Evolutionary conservation across 2,797 vertebrate genomes (phyloP), one percentile per base, ranked within the genome.

Genomic region (Cichlasoma orientale): DNA sequence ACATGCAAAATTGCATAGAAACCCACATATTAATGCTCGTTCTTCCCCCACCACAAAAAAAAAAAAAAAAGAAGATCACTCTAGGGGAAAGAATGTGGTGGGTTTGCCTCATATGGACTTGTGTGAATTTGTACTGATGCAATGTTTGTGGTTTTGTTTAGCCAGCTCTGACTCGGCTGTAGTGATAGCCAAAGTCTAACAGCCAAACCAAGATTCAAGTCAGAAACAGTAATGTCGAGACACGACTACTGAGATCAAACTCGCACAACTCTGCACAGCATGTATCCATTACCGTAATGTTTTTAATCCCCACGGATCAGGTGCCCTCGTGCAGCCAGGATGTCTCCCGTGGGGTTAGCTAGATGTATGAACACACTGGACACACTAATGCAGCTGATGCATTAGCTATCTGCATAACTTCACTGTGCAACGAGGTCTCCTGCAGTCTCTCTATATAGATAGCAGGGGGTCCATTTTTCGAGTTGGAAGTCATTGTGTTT

Each of bases 241-340:
- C 61, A 56, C 19, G 80, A 69, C 61, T 27, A 36, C 75, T 73
- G 82, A 86, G 55, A 68, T 71, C 69, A 72, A 75, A 80, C 73
- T 87, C 70, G 52, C 5, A 41, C 31, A 75, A 80, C 79, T 53
- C 74, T 55, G 33, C 76, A 78, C 68, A 83, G 80, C 82, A 83
- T 72, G 82, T 85, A 90, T 83, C 80, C 78, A 88, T 88, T 83
- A 85, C 75, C 4, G 19, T 91, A 80, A 91, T 80, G 88, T 82
- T 63, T 91, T 80, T 91, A 91, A 90, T 90, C 86, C 84, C 79
- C 78, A 36, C 82, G 88, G 87, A 77, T 92, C 79, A 68, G 85
- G 82, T 88, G 85, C 86, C 87, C 88, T 90, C 90, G 75, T 75
- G 83, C 68, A 74, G 66, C 41, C 55, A 52, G 31, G 75, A 29